phyloP scores from a whole-genome alignment of 2,888 invertebrate genomes.

The Hermaeophaga mercurialis region DNA sequence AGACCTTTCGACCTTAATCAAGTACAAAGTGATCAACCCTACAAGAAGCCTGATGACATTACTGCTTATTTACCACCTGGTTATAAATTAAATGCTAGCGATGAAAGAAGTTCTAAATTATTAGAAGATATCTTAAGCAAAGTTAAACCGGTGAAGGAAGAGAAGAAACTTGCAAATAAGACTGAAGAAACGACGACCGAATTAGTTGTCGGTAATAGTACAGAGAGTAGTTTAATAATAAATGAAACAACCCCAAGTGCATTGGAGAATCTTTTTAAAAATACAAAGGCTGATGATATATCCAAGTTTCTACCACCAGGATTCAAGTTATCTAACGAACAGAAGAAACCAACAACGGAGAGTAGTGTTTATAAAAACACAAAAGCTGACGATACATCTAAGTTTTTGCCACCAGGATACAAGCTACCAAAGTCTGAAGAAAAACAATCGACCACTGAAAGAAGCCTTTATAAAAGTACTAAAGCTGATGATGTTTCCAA shows the following conservation, averaged over 20 bases:
- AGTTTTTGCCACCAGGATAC: slow-evolving; percentile 29
- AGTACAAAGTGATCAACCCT: slow-evolving; percentile 51
- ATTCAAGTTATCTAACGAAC: slow-evolving; percentile 56
- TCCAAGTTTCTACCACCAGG: slow-evolving; percentile 56
- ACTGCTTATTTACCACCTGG: slow-evolving; percentile 57
- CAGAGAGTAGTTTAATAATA: not conserved
- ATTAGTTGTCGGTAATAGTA: not conserved
- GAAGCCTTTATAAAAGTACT: slow-evolving; percentile 58
- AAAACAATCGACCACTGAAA: slow-evolving; percentile 18
- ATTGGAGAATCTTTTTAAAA: slow-evolving; percentile 35
- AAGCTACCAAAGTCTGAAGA: slow-evolving; percentile 24
- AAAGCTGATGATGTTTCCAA: slow-evolving; percentile 65
- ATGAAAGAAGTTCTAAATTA: slow-evolving; percentile 40
- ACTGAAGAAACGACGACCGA: slow-evolving; percentile 14
- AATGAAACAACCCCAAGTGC: slow-evolving; percentile 33
- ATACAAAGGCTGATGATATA: slow-evolving; percentile 53
- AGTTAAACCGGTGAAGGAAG: slow-evolving; percentile 28
- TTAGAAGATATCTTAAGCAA: slow-evolving; percentile 43
- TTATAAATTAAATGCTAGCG: slow-evolving; percentile 49
- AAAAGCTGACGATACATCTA: slow-evolving; percentile 26
- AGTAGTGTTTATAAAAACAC: slow-evolving; percentile 34
- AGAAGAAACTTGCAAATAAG: slow-evolving; percentile 27
- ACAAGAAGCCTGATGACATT: slow-evolving; percentile 38
- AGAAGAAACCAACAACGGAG: slow-evolving; percentile 25
- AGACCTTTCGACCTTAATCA: slow-evolving; percentile 40